A percentile compares a stretch with the other conserved stretches of the same genome.
Conservation (phyloP, 1,140 invertebrate species). For the Meteorus sp. region DNA sequence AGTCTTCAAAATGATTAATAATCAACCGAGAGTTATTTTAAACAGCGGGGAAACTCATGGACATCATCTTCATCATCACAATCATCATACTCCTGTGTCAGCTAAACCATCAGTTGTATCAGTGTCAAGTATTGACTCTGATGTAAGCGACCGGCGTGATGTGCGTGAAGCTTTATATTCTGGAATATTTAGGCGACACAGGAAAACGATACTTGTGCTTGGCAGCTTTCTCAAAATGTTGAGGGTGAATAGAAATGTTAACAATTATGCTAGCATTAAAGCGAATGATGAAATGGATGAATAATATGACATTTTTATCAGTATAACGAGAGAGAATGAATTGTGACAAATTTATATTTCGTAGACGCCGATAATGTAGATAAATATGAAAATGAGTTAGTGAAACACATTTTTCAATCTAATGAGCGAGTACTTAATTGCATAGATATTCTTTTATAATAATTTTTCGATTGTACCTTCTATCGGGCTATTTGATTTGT, state of each 20-base stretch:
- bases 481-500: too few species aligned
- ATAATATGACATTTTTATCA: conserved; percentile 29
- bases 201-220: conserved; percentile 76
- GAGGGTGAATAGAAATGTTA: conserved; percentile 71
- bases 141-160: conserved; percentile 71
- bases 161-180: conserved; percentile 76
- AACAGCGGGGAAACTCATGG: conserved; percentile 42
- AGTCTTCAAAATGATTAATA: conserved; percentile 50
- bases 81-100: too few species aligned
- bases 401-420: too few species aligned
- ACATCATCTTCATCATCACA: too few species aligned
- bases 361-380: too few species aligned
- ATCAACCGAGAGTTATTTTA: conserved; percentile 51
- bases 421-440: too few species aligned
- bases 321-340: conserved; percentile 8
- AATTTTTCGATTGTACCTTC: too few species aligned
- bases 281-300: conserved; percentile 60
- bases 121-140: conserved; percentile 59
- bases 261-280: conserved; percentile 77
- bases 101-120: conserved; percentile 54
- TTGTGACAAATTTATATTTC: too few species aligned
- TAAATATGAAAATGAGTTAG: neutral
- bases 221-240: conserved; percentile 80
- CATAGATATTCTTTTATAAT: too few species aligned
- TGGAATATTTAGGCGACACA: conserved; percentile 78